Base-by-base conservation (phyloP, 2,113 vertebrate genomes). In the Galemys pyrenaicus region DNA sequence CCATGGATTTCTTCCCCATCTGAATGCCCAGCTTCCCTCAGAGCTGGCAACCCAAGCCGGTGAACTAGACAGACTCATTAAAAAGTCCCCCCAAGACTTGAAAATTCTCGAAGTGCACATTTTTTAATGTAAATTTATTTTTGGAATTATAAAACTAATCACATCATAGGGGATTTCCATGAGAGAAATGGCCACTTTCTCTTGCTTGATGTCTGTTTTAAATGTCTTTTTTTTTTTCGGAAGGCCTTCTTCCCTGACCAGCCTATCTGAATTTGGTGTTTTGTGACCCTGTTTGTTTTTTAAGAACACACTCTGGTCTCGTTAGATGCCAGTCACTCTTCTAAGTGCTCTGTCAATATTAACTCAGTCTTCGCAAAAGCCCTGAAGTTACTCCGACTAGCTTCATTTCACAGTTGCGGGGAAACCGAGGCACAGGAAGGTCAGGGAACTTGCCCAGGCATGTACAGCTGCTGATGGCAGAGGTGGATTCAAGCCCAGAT, bases 51-150 rank as follows among this genome's bases (percentile, higher is more conserved):
- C 37, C 39, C 46, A 74, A 58, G n/a, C 44, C 41, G 28, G 62
- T 49, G 20, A 54, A 17, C 30, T 20, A 58, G 54, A 68, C 0
- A 15, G 12, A 20, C 22, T 82, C n/a, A 35, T 12, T 16, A 8
- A 77, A 77, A 44, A n/a, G 5, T 70, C 4, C 44, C 46, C 26
- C 20, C 4, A 13, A 75, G 70, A 89, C 49, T 30, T 1, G 19
- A 77, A 86, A 80, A 71, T 37, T 73, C 58, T 77, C 78, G 44
- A 44, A 51, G 22, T 35, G 10, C 39, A 58, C 7, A 60, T 28
- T 70, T 77, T 87, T 24, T 30, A 81, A 67, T 75, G 44, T 35
- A 70, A 54, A 84, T 75, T 92, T 60, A 44, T 39, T 68, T 96
- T 85, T 46, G 30, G 17, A 89, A 82, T n/a, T 71, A 5, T 26